Percentiles rank a stretch among this genome's conserved stretches.
phyloP scores from a whole-genome alignment of 2,797 vertebrate species.

The Leptatherina wallacei region DNA sequence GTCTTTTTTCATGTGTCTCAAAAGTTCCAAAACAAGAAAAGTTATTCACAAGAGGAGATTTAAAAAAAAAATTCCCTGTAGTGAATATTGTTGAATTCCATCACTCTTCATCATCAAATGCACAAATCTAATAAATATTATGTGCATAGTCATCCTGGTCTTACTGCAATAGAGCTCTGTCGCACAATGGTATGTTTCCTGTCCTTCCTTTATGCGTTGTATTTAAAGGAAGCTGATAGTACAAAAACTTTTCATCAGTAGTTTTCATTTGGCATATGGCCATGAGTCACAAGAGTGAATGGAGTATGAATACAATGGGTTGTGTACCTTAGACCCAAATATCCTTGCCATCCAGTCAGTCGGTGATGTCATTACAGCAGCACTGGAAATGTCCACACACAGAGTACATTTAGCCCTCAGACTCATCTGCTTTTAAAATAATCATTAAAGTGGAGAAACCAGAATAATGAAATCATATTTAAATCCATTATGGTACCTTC shows the following conservation, averaged over 20 bases:
- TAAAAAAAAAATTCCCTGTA: constrained; percentile 1
- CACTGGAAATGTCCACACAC: constrained; percentile 51
- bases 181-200: constrained; percentile 68
- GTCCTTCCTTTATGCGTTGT: constrained; percentile 56
- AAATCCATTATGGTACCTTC: neutral
- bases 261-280: constrained; percentile 53
- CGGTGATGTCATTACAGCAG: constrained; percentile 48
- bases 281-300: constrained; percentile 75
- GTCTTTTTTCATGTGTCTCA: constrained; percentile 18
- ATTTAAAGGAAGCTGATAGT: constrained; percentile 68
- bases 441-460: neutral
- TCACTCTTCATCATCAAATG: neutral
- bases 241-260: constrained; percentile 60
- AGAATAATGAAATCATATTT: constrained; percentile 1
- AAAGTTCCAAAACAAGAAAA: constrained; percentile 1
- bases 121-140: neutral
- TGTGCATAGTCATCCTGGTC: constrained; percentile 17
- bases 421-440: constrained; percentile 11
- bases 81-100: neutral
- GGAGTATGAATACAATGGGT: constrained; percentile 64
- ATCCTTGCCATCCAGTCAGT: constrained; percentile 40
- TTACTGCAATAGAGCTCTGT: constrained; percentile 22
- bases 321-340: constrained; percentile 29
- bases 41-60: neutral
- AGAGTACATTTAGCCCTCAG: constrained; percentile 8